Conservation (phyloP, 1,140 invertebrate species). For the Oscheius sp. region DNA sequence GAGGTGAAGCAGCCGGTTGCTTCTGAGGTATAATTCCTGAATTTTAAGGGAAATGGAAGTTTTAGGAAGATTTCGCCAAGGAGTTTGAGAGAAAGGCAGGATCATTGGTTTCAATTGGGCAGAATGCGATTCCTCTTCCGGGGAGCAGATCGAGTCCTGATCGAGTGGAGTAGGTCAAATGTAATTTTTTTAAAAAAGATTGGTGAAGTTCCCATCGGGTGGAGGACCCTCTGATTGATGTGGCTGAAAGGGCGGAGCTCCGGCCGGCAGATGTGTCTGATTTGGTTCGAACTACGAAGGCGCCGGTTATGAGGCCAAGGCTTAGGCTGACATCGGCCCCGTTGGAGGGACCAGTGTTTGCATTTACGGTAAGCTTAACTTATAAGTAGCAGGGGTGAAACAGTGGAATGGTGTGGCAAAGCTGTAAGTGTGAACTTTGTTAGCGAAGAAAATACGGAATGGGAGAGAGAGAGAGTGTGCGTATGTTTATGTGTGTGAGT, state of each 20-base stretch:
- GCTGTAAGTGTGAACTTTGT: too few relatives aligned
- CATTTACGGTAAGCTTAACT: neutral
- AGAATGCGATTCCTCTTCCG: neutral
- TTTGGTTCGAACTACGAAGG: neutral
- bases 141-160: too few relatives aligned
- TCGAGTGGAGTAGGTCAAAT: neutral
- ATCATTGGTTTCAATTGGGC: neutral
- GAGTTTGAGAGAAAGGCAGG: neutral
- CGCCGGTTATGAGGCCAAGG: neutral
- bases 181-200: neutral
- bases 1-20: neutral
- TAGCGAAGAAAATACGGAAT: too few relatives aligned
- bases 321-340: neutral
- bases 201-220: neutral
- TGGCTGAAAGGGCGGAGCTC: neutral
- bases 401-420: too few relatives aligned
- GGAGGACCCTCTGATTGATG: neutral
- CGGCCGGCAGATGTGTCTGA: neutral
- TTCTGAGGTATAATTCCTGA: neutral
- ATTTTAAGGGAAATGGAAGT: neutral
- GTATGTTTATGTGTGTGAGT: too few relatives aligned
- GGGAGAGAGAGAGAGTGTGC: too few relatives aligned
- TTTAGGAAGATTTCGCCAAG: neutral
- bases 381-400: too few relatives aligned
- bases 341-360: neutral